Percentiles rank a stretch among this genome's conserved stretches.
These are phyloP conservation scores for Drosophila albomicans DNA, from an alignment of 1,140 invertebrate genomes.

Conservation along the genomic window DNA sequence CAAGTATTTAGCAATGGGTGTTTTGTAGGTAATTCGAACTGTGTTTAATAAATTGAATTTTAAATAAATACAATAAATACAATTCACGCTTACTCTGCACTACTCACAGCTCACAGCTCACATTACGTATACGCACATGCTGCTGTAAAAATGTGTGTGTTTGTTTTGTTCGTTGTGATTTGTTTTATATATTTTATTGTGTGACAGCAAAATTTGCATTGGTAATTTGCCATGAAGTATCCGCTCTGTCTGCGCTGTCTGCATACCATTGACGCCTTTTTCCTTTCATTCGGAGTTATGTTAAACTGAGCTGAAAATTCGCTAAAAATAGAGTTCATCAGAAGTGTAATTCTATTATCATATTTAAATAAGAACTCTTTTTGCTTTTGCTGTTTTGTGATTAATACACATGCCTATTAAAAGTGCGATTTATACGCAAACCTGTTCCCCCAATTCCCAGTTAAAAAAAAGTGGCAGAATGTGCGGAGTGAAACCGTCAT, in stretches of 20 bases:
- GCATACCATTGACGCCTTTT: conserved; percentile 1
- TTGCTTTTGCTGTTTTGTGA: background rate
- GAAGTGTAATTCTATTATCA: background rate
- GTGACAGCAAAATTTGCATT: conserved; percentile 45
- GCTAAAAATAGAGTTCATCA: background rate
- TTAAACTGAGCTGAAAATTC: background rate
- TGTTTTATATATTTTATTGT: conserved; percentile 31
- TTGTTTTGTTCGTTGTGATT: conserved; percentile 10
- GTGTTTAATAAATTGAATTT: background rate
- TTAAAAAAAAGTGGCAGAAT: conserved; percentile 67
- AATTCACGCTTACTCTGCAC: background rate
- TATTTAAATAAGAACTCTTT: background rate
- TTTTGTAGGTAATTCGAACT: background rate
- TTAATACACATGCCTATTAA: conserved; percentile 8
- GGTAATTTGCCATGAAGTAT: conserved; percentile 48
- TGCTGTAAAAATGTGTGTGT: conserved; percentile 22
- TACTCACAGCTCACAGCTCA: background rate
- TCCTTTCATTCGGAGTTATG: background rate
- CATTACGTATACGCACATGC: conserved; percentile 26
- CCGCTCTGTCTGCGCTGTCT: conserved; percentile 50
- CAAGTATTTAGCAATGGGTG: too few relatives aligned
- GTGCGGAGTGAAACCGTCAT: conserved; percentile 32
- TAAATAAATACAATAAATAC: background rate
- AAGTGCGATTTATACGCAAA: conserved; percentile 40
- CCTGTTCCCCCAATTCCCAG: conserved; percentile 53